These are phyloP conservation scores for Microplitis manilae DNA, from an alignment of 2,888 invertebrate genomes.

Conservation along the genomic window DNA sequence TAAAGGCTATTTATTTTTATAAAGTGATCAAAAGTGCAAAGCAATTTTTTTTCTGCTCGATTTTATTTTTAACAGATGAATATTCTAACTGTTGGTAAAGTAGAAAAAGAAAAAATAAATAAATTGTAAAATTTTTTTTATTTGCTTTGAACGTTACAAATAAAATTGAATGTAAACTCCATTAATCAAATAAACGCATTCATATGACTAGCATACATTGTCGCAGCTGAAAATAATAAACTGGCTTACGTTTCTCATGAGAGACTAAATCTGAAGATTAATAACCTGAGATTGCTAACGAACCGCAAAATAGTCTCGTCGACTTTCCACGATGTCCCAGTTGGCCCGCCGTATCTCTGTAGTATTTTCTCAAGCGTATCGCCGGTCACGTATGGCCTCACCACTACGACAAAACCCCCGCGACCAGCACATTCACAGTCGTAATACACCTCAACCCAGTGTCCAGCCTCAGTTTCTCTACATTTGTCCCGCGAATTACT, in stretches of 20 bases:
- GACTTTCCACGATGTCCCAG: conserved; percentile 37
- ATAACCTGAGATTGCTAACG: conserved; percentile 44
- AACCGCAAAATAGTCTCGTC: conserved; percentile 43
- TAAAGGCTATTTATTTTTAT: background rate
- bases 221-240: conserved; percentile 28
- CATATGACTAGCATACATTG: conserved; percentile 25
- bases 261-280: conserved; percentile 38
- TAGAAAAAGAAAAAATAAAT: background rate
- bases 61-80: background rate
- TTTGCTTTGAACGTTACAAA: background rate
- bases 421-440: background rate
- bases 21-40: background rate
- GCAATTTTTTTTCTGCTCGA: background rate
- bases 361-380: conserved; percentile 36
- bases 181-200: conserved; percentile 11
- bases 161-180: background rate
- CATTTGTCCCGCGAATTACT: conserved; percentile 32
- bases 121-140: background rate
- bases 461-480: conserved; percentile 28
- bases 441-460: conserved; percentile 2
- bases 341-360: conserved; percentile 38
- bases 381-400: conserved; percentile 40
- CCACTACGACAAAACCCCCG: conserved; percentile 5
- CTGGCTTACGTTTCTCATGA: conserved; percentile 25
- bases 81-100: background rate